Base-by-base conservation (phyloP, 2,888 invertebrate genomes). In the Tribolium freemani region DNA sequence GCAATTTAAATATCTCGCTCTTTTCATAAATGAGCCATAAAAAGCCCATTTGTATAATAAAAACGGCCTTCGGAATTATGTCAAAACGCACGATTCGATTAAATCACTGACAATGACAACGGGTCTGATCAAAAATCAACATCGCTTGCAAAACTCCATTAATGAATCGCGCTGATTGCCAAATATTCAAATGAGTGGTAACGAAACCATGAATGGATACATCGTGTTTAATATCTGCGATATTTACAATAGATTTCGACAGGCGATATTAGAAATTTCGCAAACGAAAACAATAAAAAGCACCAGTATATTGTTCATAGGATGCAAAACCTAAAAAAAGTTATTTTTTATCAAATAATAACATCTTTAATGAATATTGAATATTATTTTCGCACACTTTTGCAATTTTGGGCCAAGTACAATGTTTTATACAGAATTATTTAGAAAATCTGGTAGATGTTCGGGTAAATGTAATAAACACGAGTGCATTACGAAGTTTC, bases 151-250 rank as follows among this genome's bases (percentile, higher is more conserved):
- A 53, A 51, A 64, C 44, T 64, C 31, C 54, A 54, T 64, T 64
- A 64, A 63, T 51, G 38, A 51, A 53, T 64, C 53, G 38, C 31
- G n/a, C 11, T 6, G 21, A 64, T 64, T 64, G 45, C 54, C 9
- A 44, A 53, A 64, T 64, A 64, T 64, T 64, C 26, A 64, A 64
- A 64, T 64, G 64, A 54, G 26, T 11, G 8, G 30, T 63, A 64
- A 54, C 45, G 64, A 64, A 45, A 64, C 20, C 21, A 54, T 64
- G 64, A 64, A 64, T 54, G 53, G 50, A 44, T 10, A 31, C 51
- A 38, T 13, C 63, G 48, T 11, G 13, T 5, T 45, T 5, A 6
- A 3, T 48, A 48, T 21, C 48, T 48, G 60, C 30, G 60, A 30
- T 60, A 48, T 60, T 60, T 48, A 60, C 60, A 60, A 60, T 60